Evolutionary conservation across 2,888 invertebrate species (phyloP), one percentile per base, ranked within the genome.

Genomic region (Uloborus plumipes): DNA sequence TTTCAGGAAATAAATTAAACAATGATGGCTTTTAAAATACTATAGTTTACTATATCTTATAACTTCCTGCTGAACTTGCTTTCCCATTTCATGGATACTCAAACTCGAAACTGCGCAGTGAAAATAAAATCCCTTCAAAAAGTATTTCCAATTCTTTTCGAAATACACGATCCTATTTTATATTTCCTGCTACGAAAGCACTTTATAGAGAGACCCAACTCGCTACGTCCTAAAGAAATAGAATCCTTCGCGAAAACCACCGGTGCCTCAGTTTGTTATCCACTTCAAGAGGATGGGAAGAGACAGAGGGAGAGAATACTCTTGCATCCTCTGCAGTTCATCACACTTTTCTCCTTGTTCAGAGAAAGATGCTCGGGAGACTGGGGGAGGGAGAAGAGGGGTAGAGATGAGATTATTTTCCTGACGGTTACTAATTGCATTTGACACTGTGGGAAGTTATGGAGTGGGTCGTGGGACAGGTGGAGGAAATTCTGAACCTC

Each of bases 351-450:
- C 71, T 65, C 64, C 39, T 11, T 39, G 39, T 11, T 39, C 39
- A 13, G 65, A 78, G 65, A 65, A 65, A 78, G 77, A 78, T 70
- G 55, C 70, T 55, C 77, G 55, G 64, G 67, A 59, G 39, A 58
- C n/a, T 64, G 70, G 58, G 71, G 71, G 70, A 49, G 20, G 61
- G 22, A 55, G 65, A 65, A 58, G 20, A 31, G 22, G 53, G 58
- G 58, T 7, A 9, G 39, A 50, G 64, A 55, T 55, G 59, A 70
- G 77, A 78, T 78, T 78, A 70, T 71, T 71, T 76, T 70, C 77
- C n/a, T 39, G 70, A 66, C 70, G 71, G 70, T 64, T 71, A 78
- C 77, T 78, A 78, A 78, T 78, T 78, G 77, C 67, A 39, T 39
- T 39, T 39, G 39, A 39, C 39, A 39, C 39, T 39, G 39, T 39